Base-by-base conservation (phyloP, 2,888 invertebrate genomes). In the Leptinotarsa rubiginosa region DNA sequence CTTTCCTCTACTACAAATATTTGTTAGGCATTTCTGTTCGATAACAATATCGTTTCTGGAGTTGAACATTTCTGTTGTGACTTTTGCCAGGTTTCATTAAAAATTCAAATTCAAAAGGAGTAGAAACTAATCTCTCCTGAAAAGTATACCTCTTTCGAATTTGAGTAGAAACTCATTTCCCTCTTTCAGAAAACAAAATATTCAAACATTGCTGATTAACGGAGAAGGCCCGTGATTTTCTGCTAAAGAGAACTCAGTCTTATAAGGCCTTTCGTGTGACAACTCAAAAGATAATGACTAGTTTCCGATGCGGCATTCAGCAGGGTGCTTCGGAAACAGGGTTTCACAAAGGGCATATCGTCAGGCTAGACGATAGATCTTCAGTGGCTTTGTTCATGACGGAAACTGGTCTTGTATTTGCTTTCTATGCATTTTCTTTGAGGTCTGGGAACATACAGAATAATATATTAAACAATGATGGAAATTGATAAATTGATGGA, bases 251-350 rank as follows among this genome's bases (percentile, higher is more conserved):
- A 15, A 56, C 15, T 56, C 22, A 22, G 56, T 25, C 22, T 56
- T 4, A 56, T 56, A 22, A 56, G 56, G 56, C 56, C 56, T 15
- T 56, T 56, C 56, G 20, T 22, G 56, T 56, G 56, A 56, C 56
- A 56, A 22, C 56, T 56, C 56, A 31, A 68, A 41, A 68, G 52
- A 52, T 68, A 68, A 68, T 68, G 68, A 68, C 41, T 68, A 68
- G 68, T 68, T 68, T 68, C 54, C 54, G 68, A 56, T 56, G 56
- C 56, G 22, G 56, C 56, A 56, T 56, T 56, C 56, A 15, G 56
- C 20, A 13, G 20, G 56, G 56, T 15, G 56, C 56, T 56, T 56
- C 56, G 56, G 56, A 56, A 56, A 56, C 56, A 13, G 56, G 22
- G 22, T 22, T 56, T 25, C 56, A 22, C 56, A 56, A 56, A 56